Evolutionary conservation across 1,140 invertebrate species (phyloP).

Genomic region (Bilobella aurantiaca): DNA sequence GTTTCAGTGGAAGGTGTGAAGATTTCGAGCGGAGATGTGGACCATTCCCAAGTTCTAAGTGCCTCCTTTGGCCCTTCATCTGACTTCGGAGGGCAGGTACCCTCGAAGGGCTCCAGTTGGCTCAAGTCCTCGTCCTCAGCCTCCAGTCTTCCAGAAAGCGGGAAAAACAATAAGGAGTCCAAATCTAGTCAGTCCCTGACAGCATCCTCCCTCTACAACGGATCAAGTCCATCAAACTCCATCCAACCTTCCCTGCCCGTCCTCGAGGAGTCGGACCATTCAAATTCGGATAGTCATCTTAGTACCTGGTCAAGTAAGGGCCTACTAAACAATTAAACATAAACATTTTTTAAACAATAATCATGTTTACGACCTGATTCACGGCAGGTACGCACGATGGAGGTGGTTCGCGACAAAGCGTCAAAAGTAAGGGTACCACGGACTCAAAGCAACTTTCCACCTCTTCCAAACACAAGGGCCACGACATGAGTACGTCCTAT

Average conservation of each 20-base stretch:
- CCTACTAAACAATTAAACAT: too few relatives aligned
- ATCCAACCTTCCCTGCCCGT: neutral
- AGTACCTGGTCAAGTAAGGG: conserved; percentile 8
- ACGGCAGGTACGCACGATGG: neutral
- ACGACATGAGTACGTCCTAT: neutral
- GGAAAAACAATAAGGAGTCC: neutral
- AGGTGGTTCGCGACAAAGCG: neutral
- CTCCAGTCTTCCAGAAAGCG: neutral
- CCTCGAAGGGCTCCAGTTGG: neutral
- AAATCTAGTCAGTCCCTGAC: neutral
- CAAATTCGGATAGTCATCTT: neutral
- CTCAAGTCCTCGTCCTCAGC: neutral
- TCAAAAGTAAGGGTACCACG: neutral
- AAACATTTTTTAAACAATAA: too few relatives aligned
- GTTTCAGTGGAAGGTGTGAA: neutral
- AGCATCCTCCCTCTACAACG: neutral
- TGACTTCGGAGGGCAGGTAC: neutral
- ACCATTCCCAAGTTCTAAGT: neutral
- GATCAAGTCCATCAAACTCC: neutral
- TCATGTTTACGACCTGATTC: too few relatives aligned
- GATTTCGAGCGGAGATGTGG: neutral
- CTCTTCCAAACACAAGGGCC: neutral
- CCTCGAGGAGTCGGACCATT: neutral
- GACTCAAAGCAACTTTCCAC: neutral
- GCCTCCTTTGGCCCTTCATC: neutral